Evolutionary conservation across 2,888 invertebrate species (phyloP), one percentile per base, ranked within the genome.

Genomic region (Limnephilus rhombicus): DNA sequence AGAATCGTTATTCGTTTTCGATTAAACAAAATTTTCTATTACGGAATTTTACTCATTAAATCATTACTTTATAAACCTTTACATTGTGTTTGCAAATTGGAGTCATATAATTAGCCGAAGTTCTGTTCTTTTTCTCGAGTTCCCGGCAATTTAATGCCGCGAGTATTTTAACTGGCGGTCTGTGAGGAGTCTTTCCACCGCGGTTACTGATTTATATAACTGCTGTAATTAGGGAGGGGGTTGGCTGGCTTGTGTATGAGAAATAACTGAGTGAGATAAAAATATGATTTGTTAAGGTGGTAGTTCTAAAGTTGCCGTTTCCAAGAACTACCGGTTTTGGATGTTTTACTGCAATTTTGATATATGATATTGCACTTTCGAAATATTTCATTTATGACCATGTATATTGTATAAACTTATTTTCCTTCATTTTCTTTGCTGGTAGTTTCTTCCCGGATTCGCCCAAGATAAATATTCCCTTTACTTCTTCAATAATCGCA

Each of bases 141-240:
- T 83, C 37, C 37, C 34, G 83, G 83, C 83, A 83, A 83, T 83
- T 83, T 83, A 83, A 83, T 37, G 83, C 83, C 15, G 37, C 37
- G 83, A 83, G 86, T 86, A 86, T 86, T 86, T 83, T 86, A 86
- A 86, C 86, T 86, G 86, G 86, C 37, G 37, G 86, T 45, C n/a
- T 24, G 24, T 45, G 9, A 86, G n/a, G 45, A 86, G 45, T 29
- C 45, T 24, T 45, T 49, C 9, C 9, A n/a, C 86, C 29, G 45
- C 45, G 29, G 86, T 29, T n/a, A 86, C 37, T 86, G 86, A 86
- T 86, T 86, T 86, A 86, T 45, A n/a, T 29, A 86, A 45, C 45
- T 86, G 86, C n/a, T 86, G 49, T 86, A 86, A 86, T 86, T 86
- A 86, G 45, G 45, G 86, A 68, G 68, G 68, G 24, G 68, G 68